Percentiles rank a stretch among this genome's conserved stretches.
These are phyloP conservation scores for Cerceris ruficornis DNA, from an alignment of 2,888 invertebrate genomes.

Conservation along the genomic window DNA sequence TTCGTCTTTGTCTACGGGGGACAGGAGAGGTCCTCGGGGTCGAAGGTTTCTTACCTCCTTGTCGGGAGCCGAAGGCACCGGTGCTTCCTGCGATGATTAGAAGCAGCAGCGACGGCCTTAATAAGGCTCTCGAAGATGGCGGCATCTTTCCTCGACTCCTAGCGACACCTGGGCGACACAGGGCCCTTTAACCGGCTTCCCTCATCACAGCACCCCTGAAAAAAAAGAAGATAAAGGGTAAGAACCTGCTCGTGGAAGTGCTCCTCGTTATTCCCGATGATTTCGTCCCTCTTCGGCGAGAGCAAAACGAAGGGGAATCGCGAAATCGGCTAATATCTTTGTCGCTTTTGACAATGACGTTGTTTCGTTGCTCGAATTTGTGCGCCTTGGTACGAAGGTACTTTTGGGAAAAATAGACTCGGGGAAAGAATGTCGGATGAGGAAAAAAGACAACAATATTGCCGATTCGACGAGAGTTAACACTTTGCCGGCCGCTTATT, in stretches of 20 bases:
- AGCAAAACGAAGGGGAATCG: no score
- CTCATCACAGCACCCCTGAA: slow-evolving; percentile 79
- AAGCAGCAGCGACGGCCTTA: slow-evolving; percentile 75
- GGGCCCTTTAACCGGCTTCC: slow-evolving; percentile 77
- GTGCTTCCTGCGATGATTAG: slow-evolving; percentile 77
- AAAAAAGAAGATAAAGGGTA: slow-evolving; percentile 52
- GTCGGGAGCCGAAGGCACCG: slow-evolving; percentile 76
- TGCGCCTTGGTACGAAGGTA: no score
- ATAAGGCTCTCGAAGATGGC: slow-evolving; percentile 75
- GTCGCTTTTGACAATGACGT: no score
- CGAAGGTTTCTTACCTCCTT: slow-evolving; percentile 71
- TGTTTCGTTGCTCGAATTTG: no score
- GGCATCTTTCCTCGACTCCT: slow-evolving; percentile 77
- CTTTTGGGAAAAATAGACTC: no score
- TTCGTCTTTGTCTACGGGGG: slow-evolving; percentile 20
- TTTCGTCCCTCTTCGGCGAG: no score
- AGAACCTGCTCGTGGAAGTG: slow-evolving; percentile 14
- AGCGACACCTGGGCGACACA: slow-evolving; percentile 76
- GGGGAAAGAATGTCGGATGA: no score
- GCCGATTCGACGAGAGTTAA: no score
- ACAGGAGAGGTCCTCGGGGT: slow-evolving; percentile 42
- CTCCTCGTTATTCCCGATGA: neutral
- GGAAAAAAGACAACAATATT: no score
- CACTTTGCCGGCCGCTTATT: no score
- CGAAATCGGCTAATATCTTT: no score